Percentiles rank a stretch among this genome's conserved stretches.
phyloP scores from a whole-genome alignment of 2,888 invertebrate species.

The Limnephilus auricula region DNA sequence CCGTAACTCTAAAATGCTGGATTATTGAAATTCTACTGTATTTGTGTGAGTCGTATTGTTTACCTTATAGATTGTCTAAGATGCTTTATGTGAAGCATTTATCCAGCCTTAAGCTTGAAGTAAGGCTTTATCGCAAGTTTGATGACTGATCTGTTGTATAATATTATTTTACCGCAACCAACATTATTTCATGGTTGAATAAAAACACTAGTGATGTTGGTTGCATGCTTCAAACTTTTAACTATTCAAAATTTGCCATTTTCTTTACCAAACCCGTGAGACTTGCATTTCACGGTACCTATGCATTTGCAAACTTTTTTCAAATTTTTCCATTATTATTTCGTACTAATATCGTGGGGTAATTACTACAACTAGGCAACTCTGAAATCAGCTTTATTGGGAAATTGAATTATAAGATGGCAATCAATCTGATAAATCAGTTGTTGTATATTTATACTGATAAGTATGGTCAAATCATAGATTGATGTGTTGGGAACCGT shows the following conservation, averaged over 20 bases:
- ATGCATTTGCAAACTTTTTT: background rate
- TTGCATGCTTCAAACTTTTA: background rate
- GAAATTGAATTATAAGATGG: no score
- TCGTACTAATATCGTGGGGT: no score
- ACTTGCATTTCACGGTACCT: background rate
- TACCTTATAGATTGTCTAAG: constrained; percentile 22
- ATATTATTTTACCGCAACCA: background rate
- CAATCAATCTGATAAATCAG: no score
- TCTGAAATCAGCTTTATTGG: no score
- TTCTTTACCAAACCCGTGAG: background rate
- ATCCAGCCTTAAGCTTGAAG: background rate
- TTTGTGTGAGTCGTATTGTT: constrained; percentile 16
- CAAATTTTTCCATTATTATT: no score
- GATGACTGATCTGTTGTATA: background rate
- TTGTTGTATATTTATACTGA: no score
- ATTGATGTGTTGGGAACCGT: no score
- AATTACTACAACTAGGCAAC: no score
- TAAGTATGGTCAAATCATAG: no score
- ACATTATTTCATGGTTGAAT: background rate
- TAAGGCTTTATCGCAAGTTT: background rate
- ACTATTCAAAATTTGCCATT: background rate
- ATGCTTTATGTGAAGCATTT: constrained; percentile 16
- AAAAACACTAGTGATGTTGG: background rate
- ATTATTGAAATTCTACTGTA: background rate
- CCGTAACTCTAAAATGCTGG: background rate